These are phyloP conservation scores for Drosophila albomicans DNA, from an alignment of 1,140 invertebrate genomes.

Conservation along the genomic window DNA sequence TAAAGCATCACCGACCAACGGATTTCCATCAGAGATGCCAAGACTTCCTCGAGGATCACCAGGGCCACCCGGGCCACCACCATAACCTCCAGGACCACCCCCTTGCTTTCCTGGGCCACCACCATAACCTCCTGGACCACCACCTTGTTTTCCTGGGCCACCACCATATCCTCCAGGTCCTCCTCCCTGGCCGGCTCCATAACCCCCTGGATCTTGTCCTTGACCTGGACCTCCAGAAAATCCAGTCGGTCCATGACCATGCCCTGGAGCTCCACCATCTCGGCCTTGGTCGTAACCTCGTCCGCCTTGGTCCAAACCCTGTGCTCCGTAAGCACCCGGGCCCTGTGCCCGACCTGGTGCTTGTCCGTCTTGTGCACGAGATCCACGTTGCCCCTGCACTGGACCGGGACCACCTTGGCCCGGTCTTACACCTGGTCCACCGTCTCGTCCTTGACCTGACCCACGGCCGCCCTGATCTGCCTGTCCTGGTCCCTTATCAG, in stretches of 20 bases:
- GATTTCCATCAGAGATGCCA: constrained; percentile 12
- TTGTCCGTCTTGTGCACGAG: background rate
- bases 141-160: constrained; percentile 8
- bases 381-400: no score
- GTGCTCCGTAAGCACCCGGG: background rate
- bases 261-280: background rate
- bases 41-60: background rate
- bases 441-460: background rate
- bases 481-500: background rate
- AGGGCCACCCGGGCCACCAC: constrained; percentile 8
- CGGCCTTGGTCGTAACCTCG: background rate
- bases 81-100: constrained; percentile 11
- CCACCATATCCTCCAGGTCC: constrained; percentile 1
- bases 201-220: background rate
- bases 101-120: background rate
- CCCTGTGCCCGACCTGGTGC: background rate
- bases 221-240: constrained; percentile 1
- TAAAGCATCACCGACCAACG: constrained; percentile 65
- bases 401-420: no score
- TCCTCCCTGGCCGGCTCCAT: background rate
- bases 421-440: no score
- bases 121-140: background rate
- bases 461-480: no score
- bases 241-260: background rate
- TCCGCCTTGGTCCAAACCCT: background rate